Evolutionary conservation across 2,113 vertebrate genomes (phyloP), one percentile per base, ranked within the genome.

Genomic region (Pterocles orientalis): DNA sequence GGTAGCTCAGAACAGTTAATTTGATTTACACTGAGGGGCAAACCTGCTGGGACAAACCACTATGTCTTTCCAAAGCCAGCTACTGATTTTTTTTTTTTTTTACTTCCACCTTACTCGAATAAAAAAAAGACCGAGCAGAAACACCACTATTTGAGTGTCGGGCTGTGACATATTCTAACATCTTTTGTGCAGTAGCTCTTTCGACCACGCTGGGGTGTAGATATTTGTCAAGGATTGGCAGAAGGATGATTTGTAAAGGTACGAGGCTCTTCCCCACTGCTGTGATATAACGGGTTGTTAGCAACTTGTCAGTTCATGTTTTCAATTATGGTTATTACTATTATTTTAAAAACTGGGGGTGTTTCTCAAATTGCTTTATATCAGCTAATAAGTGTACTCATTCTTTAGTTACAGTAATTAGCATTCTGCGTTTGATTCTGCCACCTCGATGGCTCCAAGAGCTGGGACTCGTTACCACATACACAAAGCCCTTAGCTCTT

Each of bases 331-430:
- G 57, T 79, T 95, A 97, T 95, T 95, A 95, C 86, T 79, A 68
- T 92, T 97, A 94, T 92, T 92, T 92, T 66, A 57, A 94, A 92
- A 92, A 89, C 41, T 83, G 58, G 70, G 60, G 56, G 79, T 83
- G 85, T 90, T 92, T 92, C 86, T 90, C 70, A 83, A 96, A 93
- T 88, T 93, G 82, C 85, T 86, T 93, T 96, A 45, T 92, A 95
- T 95, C 92, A 88, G 93, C 92, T 96, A 96, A 94, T 94, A 90
- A 86, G 82, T 78, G 50, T 77, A 64, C 82, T 96, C 71, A 62
- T 91, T 96, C 88, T 93, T 96, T 86, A 82, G 86, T 76, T 96
- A 75, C 75, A 88, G 47, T 97, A 96, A 97, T 97, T 95, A 93
- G 60, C 82, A 88, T 95, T 92, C 92, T 78, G 68, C 66, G 17